Conservation (phyloP, 2,113 vertebrate species). For the Dascyllus trimaculatus region DNA sequence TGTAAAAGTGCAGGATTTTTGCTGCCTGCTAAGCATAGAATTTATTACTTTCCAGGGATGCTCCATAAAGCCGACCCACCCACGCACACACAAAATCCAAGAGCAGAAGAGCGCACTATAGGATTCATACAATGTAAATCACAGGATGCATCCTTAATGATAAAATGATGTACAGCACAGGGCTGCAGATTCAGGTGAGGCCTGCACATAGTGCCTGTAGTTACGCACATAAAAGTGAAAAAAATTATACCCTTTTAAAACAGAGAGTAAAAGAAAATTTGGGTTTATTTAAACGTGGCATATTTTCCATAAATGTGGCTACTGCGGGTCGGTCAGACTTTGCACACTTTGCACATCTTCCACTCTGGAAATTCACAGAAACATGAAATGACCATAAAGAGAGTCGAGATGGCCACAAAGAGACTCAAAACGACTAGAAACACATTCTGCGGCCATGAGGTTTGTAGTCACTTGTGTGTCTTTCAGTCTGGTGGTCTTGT, state of each 20-base stretch:
- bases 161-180: no score
- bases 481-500: background rate
- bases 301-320: background rate
- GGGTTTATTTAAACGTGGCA: background rate
- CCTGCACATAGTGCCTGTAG: no score
- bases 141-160: no score
- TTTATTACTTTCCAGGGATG: background rate
- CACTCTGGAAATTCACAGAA: background rate
- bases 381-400: background rate
- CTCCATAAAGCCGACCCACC: no score
- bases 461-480: background rate
- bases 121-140: background rate
- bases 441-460: background rate
- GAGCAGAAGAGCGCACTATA: background rate
- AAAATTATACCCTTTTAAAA: background rate
- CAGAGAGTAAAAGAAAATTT: background rate
- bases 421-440: background rate
- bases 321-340: background rate
- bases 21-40: no score
- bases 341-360: background rate
- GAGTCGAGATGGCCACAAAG: background rate
- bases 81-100: no score
- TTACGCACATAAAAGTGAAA: no score
- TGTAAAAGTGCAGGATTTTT: no score
- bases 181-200: no score